Evolutionary conservation across 92 coral and sea anemone genomes (phyloP), one percentile per base, ranked within the genome.

Genomic region (Zoanthus sociatus): DNA sequence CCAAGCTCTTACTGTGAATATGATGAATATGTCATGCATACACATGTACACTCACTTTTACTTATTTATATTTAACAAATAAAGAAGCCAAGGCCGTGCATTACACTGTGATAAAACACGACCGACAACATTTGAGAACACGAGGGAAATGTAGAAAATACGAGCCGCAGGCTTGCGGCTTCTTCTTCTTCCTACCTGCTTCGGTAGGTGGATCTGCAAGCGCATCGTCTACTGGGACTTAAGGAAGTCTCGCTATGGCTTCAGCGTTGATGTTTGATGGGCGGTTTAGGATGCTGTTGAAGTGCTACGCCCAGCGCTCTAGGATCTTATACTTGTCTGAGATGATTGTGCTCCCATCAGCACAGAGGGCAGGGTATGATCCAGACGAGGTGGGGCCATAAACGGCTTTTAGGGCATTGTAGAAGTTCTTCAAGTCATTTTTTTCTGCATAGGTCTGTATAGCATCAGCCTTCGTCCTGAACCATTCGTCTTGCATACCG

Each of bases 371-470:
- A 48, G 82, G 46, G 7, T 68, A 54, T 18, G 20, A 48, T 5
- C 46, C 68, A 30, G 64, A 76, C 45, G 47, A 48, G 0, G 82
- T 76, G 68, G 82, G 82, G 30, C 67, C 66, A 18, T 76, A 76
- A 31, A 76, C 67, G 30, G 55, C 53, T 31, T 76, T 76, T 11
- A 76, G 6, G 45, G 79, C 16, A n/a, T 18, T 48, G 67, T 86
- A 79, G 55, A 46, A 53, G n/a, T 61, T 8, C 63, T 79, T 46
- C 67, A 79, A 30, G 81, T n/a, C 63, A 77, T 54, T 61, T 21
- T 56, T 78, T 51, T 86, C 90, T 30, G 93, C 79, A 46, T 68
- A 81, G 48, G 63, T 70, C 74, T 87, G 71, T 77, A 77, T 86
- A 44, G 45, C 17, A 48, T 76, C 81, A 13, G n/a, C 86, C 37